Evolutionary conservation across 2,888 invertebrate genomes (phyloP).

Genomic region (Tromatobia lineatoria): DNA sequence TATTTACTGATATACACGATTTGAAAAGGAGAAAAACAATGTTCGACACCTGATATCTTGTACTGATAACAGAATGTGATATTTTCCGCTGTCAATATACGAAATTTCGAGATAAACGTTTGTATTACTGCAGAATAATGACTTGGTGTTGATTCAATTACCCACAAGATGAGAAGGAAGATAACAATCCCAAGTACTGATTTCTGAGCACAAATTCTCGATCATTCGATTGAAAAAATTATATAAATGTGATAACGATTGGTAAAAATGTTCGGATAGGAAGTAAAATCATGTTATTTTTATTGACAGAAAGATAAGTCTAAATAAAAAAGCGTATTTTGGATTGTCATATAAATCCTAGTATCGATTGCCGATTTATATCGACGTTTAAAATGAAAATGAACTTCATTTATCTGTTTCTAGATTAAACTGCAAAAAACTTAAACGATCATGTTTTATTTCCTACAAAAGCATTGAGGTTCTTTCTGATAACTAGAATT

Average conservation of each 20-base stretch:
- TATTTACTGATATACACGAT: conserved; percentile 53
- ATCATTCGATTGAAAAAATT: too few species aligned
- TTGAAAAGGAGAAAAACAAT: conserved; percentile 25
- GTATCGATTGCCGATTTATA: too few species aligned
- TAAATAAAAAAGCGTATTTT: not conserved
- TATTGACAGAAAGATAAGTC: not conserved
- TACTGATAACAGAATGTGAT: conserved; percentile 75
- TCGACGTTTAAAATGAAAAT: too few species aligned
- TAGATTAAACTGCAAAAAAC: too few species aligned
- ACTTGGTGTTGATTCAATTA: not conserved
- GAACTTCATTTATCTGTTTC: too few species aligned
- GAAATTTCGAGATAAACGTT: conserved; percentile 66
- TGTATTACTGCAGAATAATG: conserved; percentile 24
- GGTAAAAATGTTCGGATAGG: conserved; percentile 33
- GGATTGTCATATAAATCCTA: too few species aligned
- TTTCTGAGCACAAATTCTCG: too few species aligned
- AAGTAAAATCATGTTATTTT: not conserved
- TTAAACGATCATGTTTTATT: too few species aligned
- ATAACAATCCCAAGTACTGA: not conserved
- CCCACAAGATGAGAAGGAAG: not conserved
- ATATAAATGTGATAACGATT: not conserved
- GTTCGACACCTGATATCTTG: conserved; percentile 64
- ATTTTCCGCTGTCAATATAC: conserved; percentile 73
- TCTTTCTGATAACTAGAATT: too few species aligned
- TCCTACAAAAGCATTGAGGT: too few species aligned